Evolutionary conservation across 23 tunicate genomes (phyloP).

Genomic region (Ciona savignyi): DNA sequence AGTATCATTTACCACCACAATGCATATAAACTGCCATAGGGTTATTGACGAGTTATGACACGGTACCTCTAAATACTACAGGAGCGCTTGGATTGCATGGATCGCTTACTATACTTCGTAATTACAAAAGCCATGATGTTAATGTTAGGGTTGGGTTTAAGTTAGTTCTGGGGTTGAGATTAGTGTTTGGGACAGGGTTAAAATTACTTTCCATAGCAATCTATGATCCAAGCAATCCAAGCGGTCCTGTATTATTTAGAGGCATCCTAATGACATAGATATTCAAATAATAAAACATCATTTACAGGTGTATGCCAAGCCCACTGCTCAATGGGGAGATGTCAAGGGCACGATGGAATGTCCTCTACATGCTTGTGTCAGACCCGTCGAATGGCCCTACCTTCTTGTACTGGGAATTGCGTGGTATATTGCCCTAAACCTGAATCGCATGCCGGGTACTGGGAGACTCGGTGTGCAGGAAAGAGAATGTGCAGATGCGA

Average conservation of each 20-base stretch:
- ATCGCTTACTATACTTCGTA: too few species aligned
- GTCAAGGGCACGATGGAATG: neutral
- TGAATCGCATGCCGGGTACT: neutral
- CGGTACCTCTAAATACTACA: too few species aligned
- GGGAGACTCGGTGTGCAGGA: neutral
- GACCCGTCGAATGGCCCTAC: neutral
- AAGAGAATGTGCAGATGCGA: neutral
- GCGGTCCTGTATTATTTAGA: neutral
- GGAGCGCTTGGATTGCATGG: too few species aligned
- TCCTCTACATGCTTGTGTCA: neutral
- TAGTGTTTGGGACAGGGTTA: too few species aligned
- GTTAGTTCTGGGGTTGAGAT: too few species aligned
- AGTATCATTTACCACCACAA: too few species aligned
- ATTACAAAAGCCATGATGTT: too few species aligned
- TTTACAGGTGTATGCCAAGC: neutral
- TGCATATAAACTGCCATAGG: too few species aligned
- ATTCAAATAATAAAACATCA: neutral
- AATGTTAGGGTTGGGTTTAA: too few species aligned
- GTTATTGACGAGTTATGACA: too few species aligned
- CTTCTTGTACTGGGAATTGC: neutral
- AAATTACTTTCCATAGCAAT: too few species aligned
- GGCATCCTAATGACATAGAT: neutral
- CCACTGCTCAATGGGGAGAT: neutral
- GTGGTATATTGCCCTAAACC: conserved; percentile 8
- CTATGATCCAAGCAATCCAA: too few species aligned